These are phyloP conservation scores for Athalia circularis DNA, from an alignment of 2,888 invertebrate species.

Conservation along the genomic window DNA sequence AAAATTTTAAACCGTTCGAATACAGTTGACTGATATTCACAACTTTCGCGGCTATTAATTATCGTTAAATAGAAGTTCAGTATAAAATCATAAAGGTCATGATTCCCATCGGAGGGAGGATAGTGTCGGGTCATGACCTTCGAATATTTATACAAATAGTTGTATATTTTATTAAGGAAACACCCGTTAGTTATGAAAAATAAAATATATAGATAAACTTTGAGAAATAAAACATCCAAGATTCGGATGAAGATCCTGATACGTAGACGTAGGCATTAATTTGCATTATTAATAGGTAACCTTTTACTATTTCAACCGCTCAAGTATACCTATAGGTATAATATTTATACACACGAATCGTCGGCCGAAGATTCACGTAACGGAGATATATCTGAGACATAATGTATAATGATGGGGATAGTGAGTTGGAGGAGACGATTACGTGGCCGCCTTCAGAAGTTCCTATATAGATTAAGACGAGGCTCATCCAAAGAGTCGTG, in stretches of 20 bases:
- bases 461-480: conserved; percentile 11
- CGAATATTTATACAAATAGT: conserved; percentile 35
- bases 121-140: conserved; percentile 27
- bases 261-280: conserved; percentile 32
- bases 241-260: conserved; percentile 24
- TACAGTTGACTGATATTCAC: too few relatives aligned
- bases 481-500: background rate
- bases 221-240: conserved; percentile 46
- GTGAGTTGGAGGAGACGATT: conserved; percentile 36
- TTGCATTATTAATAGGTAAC: conserved; percentile 41
- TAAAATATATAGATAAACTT: conserved; percentile 13
- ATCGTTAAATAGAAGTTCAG: background rate
- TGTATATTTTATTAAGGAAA: conserved; percentile 27
- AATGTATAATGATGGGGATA: conserved; percentile 29
- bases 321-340: background rate
- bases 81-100: background rate
- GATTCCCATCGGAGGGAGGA: conserved; percentile 6
- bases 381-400: conserved; percentile 36
- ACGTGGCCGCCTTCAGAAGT: conserved; percentile 25
- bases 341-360: conserved; percentile 17
- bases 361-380: conserved; percentile 38
- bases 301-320: conserved; percentile 38
- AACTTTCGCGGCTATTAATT: background rate
- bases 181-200: conserved; percentile 39
- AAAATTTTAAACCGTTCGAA: too few relatives aligned